phyloP scores from a whole-genome alignment of 1,140 invertebrate genomes.

The Polypedilum pembai region DNA sequence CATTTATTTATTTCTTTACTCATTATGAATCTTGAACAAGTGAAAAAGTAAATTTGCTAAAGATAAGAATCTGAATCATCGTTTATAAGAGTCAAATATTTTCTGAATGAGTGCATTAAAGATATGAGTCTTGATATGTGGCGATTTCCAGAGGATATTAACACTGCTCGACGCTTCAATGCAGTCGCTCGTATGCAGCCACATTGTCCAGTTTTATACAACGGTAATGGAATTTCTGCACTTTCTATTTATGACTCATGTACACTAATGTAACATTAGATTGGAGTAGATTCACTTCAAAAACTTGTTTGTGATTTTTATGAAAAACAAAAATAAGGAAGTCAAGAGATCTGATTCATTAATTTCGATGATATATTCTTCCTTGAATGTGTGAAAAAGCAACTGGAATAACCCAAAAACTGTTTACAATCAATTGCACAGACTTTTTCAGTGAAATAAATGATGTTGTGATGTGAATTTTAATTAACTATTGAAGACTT shows the following conservation, averaged over 20 bases:
- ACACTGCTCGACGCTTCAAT: slow-evolving; percentile 36
- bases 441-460: slow-evolving; percentile 4
- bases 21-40: too few relatives aligned
- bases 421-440: background rate
- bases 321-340: background rate
- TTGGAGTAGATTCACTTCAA: too few relatives aligned
- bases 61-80: background rate
- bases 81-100: background rate
- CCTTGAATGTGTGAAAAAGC: background rate
- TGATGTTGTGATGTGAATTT: slow-evolving; percentile 18
- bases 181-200: slow-evolving; percentile 40
- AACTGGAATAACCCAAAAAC: background rate
- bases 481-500: background rate
- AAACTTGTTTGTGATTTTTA: too few relatives aligned
- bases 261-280: too few relatives aligned
- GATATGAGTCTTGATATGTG: slow-evolving; percentile 44
- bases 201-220: slow-evolving; percentile 28
- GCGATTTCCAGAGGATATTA: slow-evolving; percentile 43
- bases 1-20: too few relatives aligned
- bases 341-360: background rate
- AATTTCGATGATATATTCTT: background rate
- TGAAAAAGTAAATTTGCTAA: background rate
- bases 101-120: slow-evolving; percentile 29
- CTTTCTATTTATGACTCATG: background rate
- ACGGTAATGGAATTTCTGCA: background rate